Base-by-base conservation (phyloP, 1,140 invertebrate species). In the Drosophila pseudoananassae region DNA sequence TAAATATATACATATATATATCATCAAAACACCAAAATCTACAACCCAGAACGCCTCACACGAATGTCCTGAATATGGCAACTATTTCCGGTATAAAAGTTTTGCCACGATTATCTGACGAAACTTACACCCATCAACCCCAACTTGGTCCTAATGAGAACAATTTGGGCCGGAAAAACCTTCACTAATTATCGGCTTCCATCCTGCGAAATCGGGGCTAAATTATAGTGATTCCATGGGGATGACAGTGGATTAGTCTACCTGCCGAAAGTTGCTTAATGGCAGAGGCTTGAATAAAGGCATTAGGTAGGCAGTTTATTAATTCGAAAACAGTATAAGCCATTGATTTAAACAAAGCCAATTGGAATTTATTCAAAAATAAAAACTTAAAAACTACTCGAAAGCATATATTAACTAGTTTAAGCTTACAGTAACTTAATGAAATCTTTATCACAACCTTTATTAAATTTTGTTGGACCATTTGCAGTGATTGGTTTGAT, bases 201-300 rank as follows among this genome's bases (percentile, higher is more conserved):
- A 23, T 38, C 29, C 5, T 17, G 55, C 8, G 33, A 58, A 78
- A 61, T 70, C 38, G 51, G 17, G 49, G 61, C 60, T 81, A 60
- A 69, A 69, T 74, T 82, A 74, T 76, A 55, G 56, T 59, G 38
- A 51, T 54, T 55, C 17, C 40, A 15, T 55, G 31, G 43, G 50
- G 25, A 31, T 25, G 50, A 55, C 38, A 52, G 23, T 25, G 36
- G 61, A 68, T 69, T 68, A 69, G 61, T 55, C 27, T n/a, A 69
- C 65, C 61, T 55, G 12, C 29, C 7, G 12, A 55, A 69, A 47
- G 17, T 56, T 46, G n/a, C 15, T 46, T 23, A 52, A 51, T 51
- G 33, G 46, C 15, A 9, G 6, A 15, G 47, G 29, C 14, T 20
- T 10, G 17, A 50, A 65, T 63, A 9, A 25, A 68, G 65, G 15